Base-by-base conservation (phyloP, 2,113 vertebrate species). In the Aphyosemion australe region DNA sequence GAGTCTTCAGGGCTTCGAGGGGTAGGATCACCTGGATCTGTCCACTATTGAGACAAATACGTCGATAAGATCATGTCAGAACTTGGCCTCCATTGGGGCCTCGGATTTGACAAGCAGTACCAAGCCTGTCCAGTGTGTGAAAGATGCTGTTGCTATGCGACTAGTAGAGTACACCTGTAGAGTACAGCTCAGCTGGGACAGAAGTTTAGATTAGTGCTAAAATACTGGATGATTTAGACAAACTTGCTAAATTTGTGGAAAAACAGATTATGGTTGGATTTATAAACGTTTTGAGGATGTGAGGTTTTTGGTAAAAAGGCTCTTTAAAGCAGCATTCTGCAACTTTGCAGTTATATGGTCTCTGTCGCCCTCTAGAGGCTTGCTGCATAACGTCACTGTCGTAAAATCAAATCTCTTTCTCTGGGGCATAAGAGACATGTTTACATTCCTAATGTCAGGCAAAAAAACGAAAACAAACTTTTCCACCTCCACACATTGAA, bases 81-180 rank as follows among this genome's bases (percentile, higher is more conserved):
- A 37, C 11, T 42, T 42, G 41, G 51, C 54, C 61, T 43, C 52
- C 52, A 0, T 12, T 60, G 48, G 52, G n/a, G 59, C 19, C 59
- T 71, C 1, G 1, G 51, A 62, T 64, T 67, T 56, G 63, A 62
- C 64, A 58, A 45, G 68, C 67, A 49, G 34, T 75, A 31, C 52
- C 53, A 43, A 69, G 67, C 41, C 13, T 57, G 37, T 69, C 39
- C 37, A 49, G 14, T 8, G 60, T 55, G 67, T 59, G 65, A 63
- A 61, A 65, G 71, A 54, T 80, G 73, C 71, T 77, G 78, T 87
- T 87, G 78, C 84, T 78, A 85, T 60, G 87, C 69, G 16, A 87
- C 78, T 16, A 65, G 14, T 37, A 41, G 46, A 21, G 61, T n/a
- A n/a, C n/a, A 50, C 55, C n/a, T 58, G 72, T 7, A 41, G 10